These are phyloP conservation scores for Hermetia illucens DNA, from an alignment of 1,140 invertebrate genomes.

Conservation along the genomic window DNA sequence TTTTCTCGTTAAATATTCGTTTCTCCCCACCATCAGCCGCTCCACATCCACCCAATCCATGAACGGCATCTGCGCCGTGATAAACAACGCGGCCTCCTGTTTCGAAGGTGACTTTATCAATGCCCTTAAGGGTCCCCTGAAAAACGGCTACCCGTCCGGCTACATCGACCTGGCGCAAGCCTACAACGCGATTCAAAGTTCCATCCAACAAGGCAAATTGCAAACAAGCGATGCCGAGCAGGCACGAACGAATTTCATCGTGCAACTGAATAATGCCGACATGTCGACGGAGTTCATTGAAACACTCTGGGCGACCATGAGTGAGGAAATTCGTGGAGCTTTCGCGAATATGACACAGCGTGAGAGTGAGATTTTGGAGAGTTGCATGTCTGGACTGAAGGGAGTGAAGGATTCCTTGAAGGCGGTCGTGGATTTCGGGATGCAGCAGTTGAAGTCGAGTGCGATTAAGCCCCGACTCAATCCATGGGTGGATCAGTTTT, in stretches of 20 bases:
- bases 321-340: slow-evolving; percentile 48
- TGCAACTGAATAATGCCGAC: slow-evolving; percentile 85
- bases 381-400: slow-evolving; percentile 45
- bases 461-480: slow-evolving; percentile 77
- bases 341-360: slow-evolving; percentile 45
- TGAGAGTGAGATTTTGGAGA: slow-evolving; percentile 57
- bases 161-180: slow-evolving; percentile 69
- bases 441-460: slow-evolving; percentile 66
- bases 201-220: slow-evolving; percentile 67
- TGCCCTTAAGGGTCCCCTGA: slow-evolving; percentile 58
- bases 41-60: slow-evolving; percentile 79
- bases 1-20: slow-evolving; percentile 7
- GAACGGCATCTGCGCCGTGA: slow-evolving; percentile 90
- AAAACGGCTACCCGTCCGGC: slow-evolving; percentile 75
- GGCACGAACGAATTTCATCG: slow-evolving; percentile 32
- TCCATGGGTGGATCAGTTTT: slow-evolving; percentile 73
- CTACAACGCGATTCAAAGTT: slow-evolving; percentile 64
- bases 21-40: slow-evolving; percentile 38
- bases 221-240: slow-evolving; percentile 72
- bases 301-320: slow-evolving; percentile 56
- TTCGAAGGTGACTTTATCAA: slow-evolving; percentile 77
- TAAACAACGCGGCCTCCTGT: slow-evolving; percentile 83
- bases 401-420: slow-evolving; percentile 59
- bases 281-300: slow-evolving; percentile 80
- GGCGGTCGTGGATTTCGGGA: slow-evolving; percentile 68